These are phyloP conservation scores for Panopea generosa DNA, from an alignment of 2,888 invertebrate genomes.

Conservation along the genomic window DNA sequence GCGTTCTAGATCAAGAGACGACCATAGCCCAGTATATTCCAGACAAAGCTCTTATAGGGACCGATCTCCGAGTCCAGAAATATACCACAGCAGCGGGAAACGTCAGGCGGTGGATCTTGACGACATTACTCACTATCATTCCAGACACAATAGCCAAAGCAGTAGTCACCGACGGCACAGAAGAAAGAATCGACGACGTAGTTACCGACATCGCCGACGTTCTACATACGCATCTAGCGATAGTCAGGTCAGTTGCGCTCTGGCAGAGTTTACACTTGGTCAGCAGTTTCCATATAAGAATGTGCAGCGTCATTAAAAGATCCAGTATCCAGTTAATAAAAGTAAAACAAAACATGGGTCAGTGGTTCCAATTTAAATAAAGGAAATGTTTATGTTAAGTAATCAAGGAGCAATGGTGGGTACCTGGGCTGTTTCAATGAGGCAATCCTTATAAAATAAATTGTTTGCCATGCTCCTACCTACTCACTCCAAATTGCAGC, in stretches of 20 bases:
- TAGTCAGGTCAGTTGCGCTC: constrained; percentile 68
- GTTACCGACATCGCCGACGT: constrained; percentile 65
- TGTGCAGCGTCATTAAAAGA: no score
- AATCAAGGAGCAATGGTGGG: no score
- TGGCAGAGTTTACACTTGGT: background rate
- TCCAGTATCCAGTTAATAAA: no score
- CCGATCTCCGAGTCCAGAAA: constrained; percentile 54
- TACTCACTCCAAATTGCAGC: no score
- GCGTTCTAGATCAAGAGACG: constrained; percentile 43
- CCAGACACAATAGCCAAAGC: constrained; percentile 64
- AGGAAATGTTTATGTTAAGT: no score
- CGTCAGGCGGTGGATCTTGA: constrained; percentile 59
- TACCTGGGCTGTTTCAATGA: no score
- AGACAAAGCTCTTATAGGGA: constrained; percentile 58
- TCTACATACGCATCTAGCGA: constrained; percentile 69
- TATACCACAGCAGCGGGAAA: constrained; percentile 52
- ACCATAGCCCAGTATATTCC: constrained; percentile 57
- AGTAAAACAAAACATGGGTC: no score
- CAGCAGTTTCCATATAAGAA: no score
- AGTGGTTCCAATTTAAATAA: no score
- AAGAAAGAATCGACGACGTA: constrained; percentile 64
- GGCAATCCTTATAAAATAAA: no score
- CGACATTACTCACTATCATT: constrained; percentile 66
- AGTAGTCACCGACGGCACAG: constrained; percentile 63
- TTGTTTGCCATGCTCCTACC: no score